phyloP scores from a whole-genome alignment of 2,888 invertebrate species.

The Elysia crispata region DNA sequence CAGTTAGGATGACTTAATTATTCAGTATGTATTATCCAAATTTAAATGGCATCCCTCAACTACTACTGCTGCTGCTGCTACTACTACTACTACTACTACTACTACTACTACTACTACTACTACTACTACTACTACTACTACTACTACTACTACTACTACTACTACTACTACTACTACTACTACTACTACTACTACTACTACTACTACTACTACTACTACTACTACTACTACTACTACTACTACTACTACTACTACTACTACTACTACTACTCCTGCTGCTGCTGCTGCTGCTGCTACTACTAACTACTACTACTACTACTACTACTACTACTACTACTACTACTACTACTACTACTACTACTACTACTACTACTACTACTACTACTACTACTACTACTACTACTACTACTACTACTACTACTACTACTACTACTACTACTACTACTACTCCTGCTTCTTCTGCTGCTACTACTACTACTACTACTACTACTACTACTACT shows the following conservation, averaged over 20 bases:
- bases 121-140: conserved; percentile 28
- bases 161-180: conserved; percentile 53
- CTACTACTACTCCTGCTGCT: no score
- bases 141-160: conserved; percentile 35
- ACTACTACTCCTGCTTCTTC: no score
- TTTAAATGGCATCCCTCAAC: no score
- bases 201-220: conserved; percentile 10
- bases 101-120: conserved; percentile 28
- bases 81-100: conserved; percentile 24
- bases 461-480: no score
- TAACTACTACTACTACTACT: conserved; percentile 26
- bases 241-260: background rate
- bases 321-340: conserved; percentile 30
- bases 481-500: no score
- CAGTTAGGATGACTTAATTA: no score
- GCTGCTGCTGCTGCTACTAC: background rate
- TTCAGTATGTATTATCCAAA: no score
- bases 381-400: conserved; percentile 21
- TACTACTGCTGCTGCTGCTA: background rate
- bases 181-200: conserved; percentile 38
- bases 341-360: conserved; percentile 31
- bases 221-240: conserved; percentile 2
- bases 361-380: conserved; percentile 19
- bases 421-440: no score
- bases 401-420: conserved; percentile 24